Conservation (phyloP, 2,113 vertebrate genomes). For the Protomyctophum bolini region DNA sequence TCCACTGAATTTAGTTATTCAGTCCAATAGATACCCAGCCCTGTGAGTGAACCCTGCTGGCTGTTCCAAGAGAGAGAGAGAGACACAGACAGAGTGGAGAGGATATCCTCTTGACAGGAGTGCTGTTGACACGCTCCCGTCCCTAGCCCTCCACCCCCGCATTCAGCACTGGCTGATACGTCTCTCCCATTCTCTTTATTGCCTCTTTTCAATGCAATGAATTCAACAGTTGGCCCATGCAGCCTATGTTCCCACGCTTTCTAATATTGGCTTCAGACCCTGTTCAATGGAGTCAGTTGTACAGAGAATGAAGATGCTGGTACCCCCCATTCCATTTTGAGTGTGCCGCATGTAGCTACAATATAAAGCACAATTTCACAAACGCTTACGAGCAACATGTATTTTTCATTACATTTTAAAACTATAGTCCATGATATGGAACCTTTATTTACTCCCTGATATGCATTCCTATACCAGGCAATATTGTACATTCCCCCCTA, state of each 20-base stretch:
- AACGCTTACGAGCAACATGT: background rate
- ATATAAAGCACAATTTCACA: background rate
- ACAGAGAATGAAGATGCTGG: background rate
- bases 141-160: conserved; percentile 60
- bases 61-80: background rate
- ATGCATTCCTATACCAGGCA: too few species aligned
- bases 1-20: too few species aligned
- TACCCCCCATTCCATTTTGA: background rate
- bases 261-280: conserved; percentile 8
- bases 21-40: background rate
- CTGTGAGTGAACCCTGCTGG: conserved; percentile 8
- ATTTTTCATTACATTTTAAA: background rate
- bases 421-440: background rate
- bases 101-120: conserved; percentile 64
- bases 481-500: too few species aligned
- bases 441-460: too few species aligned
- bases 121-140: conserved; percentile 57
- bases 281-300: background rate
- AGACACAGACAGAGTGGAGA: conserved; percentile 33
- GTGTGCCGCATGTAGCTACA: background rate
- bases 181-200: conserved; percentile 49
- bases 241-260: conserved; percentile 44
- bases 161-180: conserved; percentile 35
- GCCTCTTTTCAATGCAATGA: conserved; percentile 50
- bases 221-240: conserved; percentile 32